Percentiles rank a stretch among this genome's conserved stretches.
Evolutionary conservation across 2,113 vertebrate species (phyloP).

Genomic region (Takifugu bimaculatus): DNA sequence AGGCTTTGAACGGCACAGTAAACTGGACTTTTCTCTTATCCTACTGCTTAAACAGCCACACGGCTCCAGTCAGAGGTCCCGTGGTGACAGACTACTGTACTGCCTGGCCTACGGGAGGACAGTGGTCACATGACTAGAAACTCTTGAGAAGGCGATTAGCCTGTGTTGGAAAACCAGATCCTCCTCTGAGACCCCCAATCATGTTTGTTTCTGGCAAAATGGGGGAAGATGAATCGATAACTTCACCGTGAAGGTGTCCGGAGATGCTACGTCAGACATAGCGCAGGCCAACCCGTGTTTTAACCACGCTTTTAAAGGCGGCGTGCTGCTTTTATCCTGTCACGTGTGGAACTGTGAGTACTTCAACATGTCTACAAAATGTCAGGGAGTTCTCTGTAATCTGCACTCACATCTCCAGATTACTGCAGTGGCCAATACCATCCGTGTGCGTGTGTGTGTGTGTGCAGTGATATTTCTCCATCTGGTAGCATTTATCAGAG

Average conservation of each 20-base stretch:
- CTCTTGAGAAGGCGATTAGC: constrained; percentile 17
- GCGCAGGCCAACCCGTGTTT: constrained; percentile 1
- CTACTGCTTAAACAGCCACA: constrained; percentile 37
- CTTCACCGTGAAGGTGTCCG: neutral
- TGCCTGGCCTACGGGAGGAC: constrained; percentile 20
- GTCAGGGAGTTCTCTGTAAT: constrained; percentile 2
- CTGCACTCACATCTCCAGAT: constrained; percentile 9
- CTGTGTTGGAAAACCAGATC: constrained; percentile 16
- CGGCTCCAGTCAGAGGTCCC: neutral
- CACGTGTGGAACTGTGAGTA: neutral
- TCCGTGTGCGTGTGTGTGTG: neutral
- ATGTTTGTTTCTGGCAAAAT: constrained; percentile 27
- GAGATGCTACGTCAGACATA: neutral
- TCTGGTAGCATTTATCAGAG: constrained; percentile 68
- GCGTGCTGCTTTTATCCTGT: constrained; percentile 8
- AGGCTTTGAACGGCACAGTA: constrained; percentile 19
- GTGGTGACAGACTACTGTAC: constrained; percentile 26
- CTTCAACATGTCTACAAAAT: constrained; percentile 5
- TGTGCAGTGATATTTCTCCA: constrained; percentile 45
- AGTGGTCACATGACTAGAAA: constrained; percentile 9
- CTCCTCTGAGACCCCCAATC: constrained; percentile 1
- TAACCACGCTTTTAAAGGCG: constrained; percentile 36
- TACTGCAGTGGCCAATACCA: neutral
- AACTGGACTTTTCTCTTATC: constrained; percentile 25
- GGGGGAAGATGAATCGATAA: constrained; percentile 13